Base-by-base conservation (phyloP, 2,113 vertebrate species). In the Mustelus asterias region DNA sequence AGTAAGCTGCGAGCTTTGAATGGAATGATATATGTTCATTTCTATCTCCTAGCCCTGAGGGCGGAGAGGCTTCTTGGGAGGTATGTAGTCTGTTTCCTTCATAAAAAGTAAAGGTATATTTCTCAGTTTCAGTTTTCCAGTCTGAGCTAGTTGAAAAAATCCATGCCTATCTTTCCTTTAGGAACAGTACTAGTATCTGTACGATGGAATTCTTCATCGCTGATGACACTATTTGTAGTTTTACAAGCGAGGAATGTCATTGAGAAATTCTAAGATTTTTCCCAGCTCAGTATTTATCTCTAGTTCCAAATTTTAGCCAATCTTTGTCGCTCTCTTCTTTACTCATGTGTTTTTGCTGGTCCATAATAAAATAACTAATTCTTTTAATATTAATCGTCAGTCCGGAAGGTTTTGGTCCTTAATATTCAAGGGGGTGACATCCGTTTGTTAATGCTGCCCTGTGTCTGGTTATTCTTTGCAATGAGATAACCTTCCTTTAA, bases 31-130 rank as follows among this genome's bases (percentile, higher is more conserved):
- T 18, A 93, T 92, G 89, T 65, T 65, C 58, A 92, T 37, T 65
- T 63, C 89, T 93, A 93, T 93, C 89, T 93, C 89, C 13, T 20
- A 37, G 33, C 89, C 88, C 89, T 65, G 60, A 93, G 89, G 89
- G 89, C 14, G 7, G 33, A 37, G 89, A 37, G 37, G 33, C 89
- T 93, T 93, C 89, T 63, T 93, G 89, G 89, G 89, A 93, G 89
- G 89, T 92, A n/a, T 92, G 1, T 29, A 92, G 33, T n/a, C 33
- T 89, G 58, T 9, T 92, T 93, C n/a, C 60, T 65, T 37, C 58
- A 37, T 37, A 63, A 65, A 65, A 65, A 22, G 58, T 65, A 63
- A 65, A 93, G 60, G 89, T 93, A 37, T 22, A 93, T 67, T 93
- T 93, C 65, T 93, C 89, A 22, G n/a, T n/a, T n/a, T 22, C 89